Evolutionary conservation across 1,140 invertebrate genomes (phyloP), one percentile per base, ranked within the genome.

Genomic region (Sycobia sp.): DNA sequence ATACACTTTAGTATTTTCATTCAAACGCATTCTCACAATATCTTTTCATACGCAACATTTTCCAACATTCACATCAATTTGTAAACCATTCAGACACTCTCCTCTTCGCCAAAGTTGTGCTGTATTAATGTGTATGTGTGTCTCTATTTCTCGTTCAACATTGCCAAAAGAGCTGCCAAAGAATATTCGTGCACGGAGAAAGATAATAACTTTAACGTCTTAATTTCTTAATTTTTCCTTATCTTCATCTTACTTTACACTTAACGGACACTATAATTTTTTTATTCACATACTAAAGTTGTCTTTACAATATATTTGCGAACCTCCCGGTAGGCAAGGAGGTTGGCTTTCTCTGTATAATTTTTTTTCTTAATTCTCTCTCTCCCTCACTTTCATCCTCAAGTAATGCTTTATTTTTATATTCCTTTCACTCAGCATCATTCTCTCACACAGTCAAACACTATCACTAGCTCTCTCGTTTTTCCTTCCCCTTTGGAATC

Each of bases 301-400:
- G 71, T 77, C 72, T 80, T 79, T 80, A 79, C 73, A 80, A 80
- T 80, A 81, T 80, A 80, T 76, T 75, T 76, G 77, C 78, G 79
- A 73, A 78, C 76, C 77, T 76, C 77, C 80, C 79, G 80, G 80
- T 82, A 81, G 76, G 71, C 80, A 82, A 82, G 79, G 76, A 80
- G 76, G 75, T 75, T 76, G 76, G 77, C 78, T 70, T 70, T 79
- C 77, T 80, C 78, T 82, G 78, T 80, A 81, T 80, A 81, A 81
- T 82, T 82, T 79, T 75, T 79, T 73, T 73, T 71, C 69, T 67
- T 71, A 39, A 22, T 16, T 53, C 46, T 51, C 53, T 39, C 46
- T 56, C 62, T 44, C 55, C 23, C 54, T 66, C 71, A 67, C 71
- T 68, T 65, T 70, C 64, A 46, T 64, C 67, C 63, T 62, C 62